Conservation (phyloP, 2,113 vertebrate genomes). For the Thymallus thymallus region DNA sequence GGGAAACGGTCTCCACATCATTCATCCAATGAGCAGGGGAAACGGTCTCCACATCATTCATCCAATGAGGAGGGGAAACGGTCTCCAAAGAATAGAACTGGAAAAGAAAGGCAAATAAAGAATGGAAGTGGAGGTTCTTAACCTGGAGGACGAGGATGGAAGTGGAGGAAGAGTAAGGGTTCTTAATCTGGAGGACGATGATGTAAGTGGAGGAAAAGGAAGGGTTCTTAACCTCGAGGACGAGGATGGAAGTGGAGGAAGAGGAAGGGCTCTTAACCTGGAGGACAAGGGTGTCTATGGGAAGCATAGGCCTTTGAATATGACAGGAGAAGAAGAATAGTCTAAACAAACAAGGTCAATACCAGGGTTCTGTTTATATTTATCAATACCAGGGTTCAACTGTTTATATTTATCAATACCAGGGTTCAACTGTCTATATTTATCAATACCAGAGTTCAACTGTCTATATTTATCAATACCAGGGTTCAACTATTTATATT, state of each 20-base stretch:
- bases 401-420: background rate
- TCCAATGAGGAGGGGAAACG: constrained; percentile 10
- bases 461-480: too few relatives aligned
- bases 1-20: constrained; percentile 15
- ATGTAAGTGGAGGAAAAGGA: background rate
- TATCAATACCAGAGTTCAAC: too few relatives aligned
- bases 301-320: background rate
- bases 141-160: too few relatives aligned
- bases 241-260: constrained; percentile 7
- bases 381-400: background rate
- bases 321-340: background rate
- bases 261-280: too few relatives aligned
- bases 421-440: background rate
- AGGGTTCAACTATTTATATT: background rate
- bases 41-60: constrained; percentile 33
- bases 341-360: background rate
- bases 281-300: constrained; percentile 1
- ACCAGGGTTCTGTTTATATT: background rate
- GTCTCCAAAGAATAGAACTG: constrained; percentile 13
- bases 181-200: background rate
- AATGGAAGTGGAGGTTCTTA: too few relatives aligned
- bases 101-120: constrained; percentile 17
- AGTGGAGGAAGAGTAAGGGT: background rate
- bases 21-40: constrained; percentile 28
- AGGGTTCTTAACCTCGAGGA: background rate